Base-by-base conservation (phyloP, 1,140 invertebrate species). In the Ectropis grisescens region DNA sequence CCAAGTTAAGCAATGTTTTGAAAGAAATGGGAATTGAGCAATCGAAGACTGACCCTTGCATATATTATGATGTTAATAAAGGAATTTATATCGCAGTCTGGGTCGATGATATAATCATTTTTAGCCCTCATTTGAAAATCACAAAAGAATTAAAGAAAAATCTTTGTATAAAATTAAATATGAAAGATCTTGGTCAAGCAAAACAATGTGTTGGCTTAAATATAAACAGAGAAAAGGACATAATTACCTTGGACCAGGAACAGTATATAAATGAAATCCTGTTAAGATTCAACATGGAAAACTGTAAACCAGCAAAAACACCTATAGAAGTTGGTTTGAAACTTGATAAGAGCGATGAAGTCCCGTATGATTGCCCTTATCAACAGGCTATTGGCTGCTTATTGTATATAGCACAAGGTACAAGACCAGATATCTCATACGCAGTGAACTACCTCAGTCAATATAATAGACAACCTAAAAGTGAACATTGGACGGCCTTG, bases 1-100 rank as follows among this genome's bases (percentile, higher is more conserved):
- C 23, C 3, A 37, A 29, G 11, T 23, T 37, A 12, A 29, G 13
- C 13, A 29, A 29, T 11, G 11, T 28, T n/a, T 28, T 35, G 14
- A 1, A 19, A 3, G 19, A 27, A 27, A 2, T 35, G 11, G 13
- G 9, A 2, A 16, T 32, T 19, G 13, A 3, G 5, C 2, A 19
- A 10, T 15, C 15, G 7, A 2, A 4, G 11, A 16, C 7, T 5
- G 29, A 32, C 5, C 13, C 29, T 16, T 32, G 29, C 19, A 15
- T 32, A 2, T 32, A 19, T 16, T 19, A 6, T 19, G 19, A 32
- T 2, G 2, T 10, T 32, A 9, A 32, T 10, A 9, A 10, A 19
- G 2, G 5, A 2, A 19, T 22, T 15, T 2, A 16, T 2, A 32
- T 32, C 7, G 16, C 29, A 2, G 5, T 32, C 2, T 32, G 19